Percentiles rank a stretch among this genome's conserved stretches.
phyloP scores from a whole-genome alignment of 2,888 invertebrate species.

The Apamea monoglypha region DNA sequence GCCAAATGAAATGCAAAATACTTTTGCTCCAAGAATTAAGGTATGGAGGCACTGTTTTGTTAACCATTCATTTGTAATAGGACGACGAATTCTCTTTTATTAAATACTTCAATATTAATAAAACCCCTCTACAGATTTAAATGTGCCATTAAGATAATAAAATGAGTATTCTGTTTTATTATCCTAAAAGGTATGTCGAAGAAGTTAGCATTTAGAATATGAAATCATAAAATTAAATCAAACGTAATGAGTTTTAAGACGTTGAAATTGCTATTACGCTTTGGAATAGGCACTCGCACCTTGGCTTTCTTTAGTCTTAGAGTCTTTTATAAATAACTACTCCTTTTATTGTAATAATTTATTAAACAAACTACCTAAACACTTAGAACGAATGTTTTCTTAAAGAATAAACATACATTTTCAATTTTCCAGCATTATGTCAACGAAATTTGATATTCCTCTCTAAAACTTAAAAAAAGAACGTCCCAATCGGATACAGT shows the following conservation, averaged over 20 bases:
- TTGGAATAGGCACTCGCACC: slow-evolving; percentile 43
- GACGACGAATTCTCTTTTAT: slow-evolving; percentile 53
- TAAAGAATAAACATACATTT: slow-evolving; percentile 9
- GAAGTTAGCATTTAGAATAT: slow-evolving; percentile 67
- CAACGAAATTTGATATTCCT: slow-evolving; percentile 53
- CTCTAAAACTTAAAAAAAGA: slow-evolving; percentile 60
- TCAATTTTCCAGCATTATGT: slow-evolving; percentile 30
- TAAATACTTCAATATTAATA: slow-evolving; percentile 58
- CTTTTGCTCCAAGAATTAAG: slow-evolving; percentile 35
- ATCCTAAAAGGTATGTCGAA: slow-evolving; percentile 61
- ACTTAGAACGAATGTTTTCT: not conserved
- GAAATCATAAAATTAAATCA: slow-evolving; percentile 66
- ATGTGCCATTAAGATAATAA: slow-evolving; percentile 56
- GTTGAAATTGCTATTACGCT: slow-evolving; percentile 55
- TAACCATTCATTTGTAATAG: slow-evolving; percentile 44
- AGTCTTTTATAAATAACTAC: slow-evolving; percentile 22
- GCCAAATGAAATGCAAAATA: slow-evolving; percentile 49
- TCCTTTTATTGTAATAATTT: slow-evolving; percentile 17
- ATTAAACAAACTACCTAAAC: not conserved
- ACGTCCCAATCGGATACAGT: slow-evolving; percentile 57
- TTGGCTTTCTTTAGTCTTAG: slow-evolving; percentile 35
- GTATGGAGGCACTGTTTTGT: slow-evolving; percentile 49
- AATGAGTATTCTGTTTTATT: slow-evolving; percentile 65
- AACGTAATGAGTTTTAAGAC: slow-evolving; percentile 62
- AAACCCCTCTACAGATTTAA: slow-evolving; percentile 55